phyloP scores from a whole-genome alignment of 2,113 vertebrate genomes.

The Orycteropus afer region DNA sequence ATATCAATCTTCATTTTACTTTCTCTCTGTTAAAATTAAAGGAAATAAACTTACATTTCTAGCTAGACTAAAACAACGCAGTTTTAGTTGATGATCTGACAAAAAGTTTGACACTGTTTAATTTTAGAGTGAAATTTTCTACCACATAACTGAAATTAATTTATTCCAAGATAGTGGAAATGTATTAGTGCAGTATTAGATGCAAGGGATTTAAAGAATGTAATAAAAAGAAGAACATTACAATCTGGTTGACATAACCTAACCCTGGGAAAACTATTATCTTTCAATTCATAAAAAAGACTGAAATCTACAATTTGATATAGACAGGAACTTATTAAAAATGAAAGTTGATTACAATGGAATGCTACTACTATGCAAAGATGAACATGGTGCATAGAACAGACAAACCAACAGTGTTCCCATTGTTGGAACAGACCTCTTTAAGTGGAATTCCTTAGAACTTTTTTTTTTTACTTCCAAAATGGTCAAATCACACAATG shows the following conservation, averaged over 20 bases:
- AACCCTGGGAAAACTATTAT: slow-evolving; percentile 63
- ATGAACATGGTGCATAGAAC: slow-evolving; percentile 38
- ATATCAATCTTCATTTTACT: slow-evolving; percentile 24
- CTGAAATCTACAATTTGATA: slow-evolving; percentile 58
- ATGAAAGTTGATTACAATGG: slow-evolving; percentile 67
- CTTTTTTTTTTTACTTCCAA: not conserved
- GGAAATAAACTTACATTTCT: slow-evolving; percentile 13
- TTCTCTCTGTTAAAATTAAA: slow-evolving; percentile 16
- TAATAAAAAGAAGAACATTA: slow-evolving; percentile 66
- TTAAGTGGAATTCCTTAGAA: slow-evolving; percentile 2
- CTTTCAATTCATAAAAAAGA: slow-evolving; percentile 56
- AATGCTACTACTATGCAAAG: slow-evolving; percentile 36
- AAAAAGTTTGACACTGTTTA: slow-evolving; percentile 34
- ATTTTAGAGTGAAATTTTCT: slow-evolving; percentile 41
- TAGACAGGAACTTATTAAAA: slow-evolving; percentile 46
- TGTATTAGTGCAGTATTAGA: slow-evolving; percentile 29
- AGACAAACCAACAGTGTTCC: not conserved
- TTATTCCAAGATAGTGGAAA: slow-evolving; percentile 59
- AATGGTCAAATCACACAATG: slow-evolving; percentile 63
- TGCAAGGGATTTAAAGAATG: slow-evolving; percentile 63
- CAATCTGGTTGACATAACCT: slow-evolving; percentile 61
- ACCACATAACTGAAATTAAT: slow-evolving; percentile 61
- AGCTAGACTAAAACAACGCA: not conserved
- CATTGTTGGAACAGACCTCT: not conserved
- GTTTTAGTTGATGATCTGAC: slow-evolving; percentile 2